Evolutionary conservation across 1,140 invertebrate genomes (phyloP), one percentile per base, ranked within the genome.

Genomic region (Eupristina koningsbergeri): DNA sequence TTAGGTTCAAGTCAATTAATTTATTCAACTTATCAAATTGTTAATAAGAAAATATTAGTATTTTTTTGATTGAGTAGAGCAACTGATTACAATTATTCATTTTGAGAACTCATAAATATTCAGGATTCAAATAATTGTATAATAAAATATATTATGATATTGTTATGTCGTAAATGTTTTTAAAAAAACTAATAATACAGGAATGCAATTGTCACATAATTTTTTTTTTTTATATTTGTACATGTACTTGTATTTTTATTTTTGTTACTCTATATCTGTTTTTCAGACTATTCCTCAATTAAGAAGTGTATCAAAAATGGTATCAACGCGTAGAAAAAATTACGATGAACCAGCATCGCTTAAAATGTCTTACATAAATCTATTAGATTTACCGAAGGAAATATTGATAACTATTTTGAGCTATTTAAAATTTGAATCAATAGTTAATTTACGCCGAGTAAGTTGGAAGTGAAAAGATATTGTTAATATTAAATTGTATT

Each of bases 311-410:
- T 75, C 6, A 78, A 64, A 64, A 36, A 78, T 78, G 76, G 76
- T 78, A 5, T 41, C 58, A 15, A 63, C 76, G 26, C 76, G 76
- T 2, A 34, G 58, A 41, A 78, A 50, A 78, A 78, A 63, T 9
- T 78, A 78, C 39, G 76, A 45, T 1, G 58, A 63, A 63, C 26
- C 34, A 29, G 7, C 61, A 0, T 39, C 17, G 15, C 0, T 0
- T 36, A 61, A 22, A 22, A 31, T 50, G 19, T 34, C 73, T 3
- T n/a, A 50, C 6, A 31, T 67, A 63, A 82, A 77, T 69, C 50
- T 67, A 17, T 74, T 75, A 76, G 34, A 83, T 53, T 83, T 83
- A n/a, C 74, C 81, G 3, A 63, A 83, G 26, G 81, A 80, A 80
- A 50, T 80, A n/a, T 34, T 80, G 64, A 61, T 69, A 64, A 29